phyloP scores from a whole-genome alignment of 2,113 vertebrate species.

The Clarias batrachus region DNA sequence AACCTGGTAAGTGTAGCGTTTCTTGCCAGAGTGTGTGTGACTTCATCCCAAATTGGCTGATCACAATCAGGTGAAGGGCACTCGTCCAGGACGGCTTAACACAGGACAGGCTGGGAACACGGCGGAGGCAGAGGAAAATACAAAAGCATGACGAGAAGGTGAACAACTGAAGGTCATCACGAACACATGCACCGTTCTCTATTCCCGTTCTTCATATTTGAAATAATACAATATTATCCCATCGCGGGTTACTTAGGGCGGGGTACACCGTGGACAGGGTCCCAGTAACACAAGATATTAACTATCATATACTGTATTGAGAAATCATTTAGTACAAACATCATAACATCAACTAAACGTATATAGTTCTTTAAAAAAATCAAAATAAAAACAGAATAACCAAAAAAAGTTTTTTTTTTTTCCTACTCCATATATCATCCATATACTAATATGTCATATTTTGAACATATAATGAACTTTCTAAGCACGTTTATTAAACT shows the following conservation, averaged over 20 bases:
- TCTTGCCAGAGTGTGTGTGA: background rate
- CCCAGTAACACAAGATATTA: too few relatives aligned
- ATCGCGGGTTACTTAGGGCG: too few relatives aligned
- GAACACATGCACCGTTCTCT: background rate
- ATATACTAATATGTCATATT: background rate
- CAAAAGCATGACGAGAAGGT: conserved; percentile 1
- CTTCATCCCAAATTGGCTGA: background rate
- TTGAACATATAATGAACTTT: too few relatives aligned
- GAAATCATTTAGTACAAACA: background rate
- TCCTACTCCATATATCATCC: background rate
- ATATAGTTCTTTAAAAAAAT: background rate
- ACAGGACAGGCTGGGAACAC: background rate
- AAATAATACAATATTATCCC: background rate
- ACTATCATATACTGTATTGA: background rate
- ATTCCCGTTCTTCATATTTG: background rate
- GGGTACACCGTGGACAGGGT: too few relatives aligned
- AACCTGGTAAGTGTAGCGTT: conserved; percentile 5
- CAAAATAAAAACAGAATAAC: too few relatives aligned
- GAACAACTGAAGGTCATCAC: background rate
- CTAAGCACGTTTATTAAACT: background rate
- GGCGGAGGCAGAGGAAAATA: background rate
- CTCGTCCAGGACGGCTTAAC: background rate
- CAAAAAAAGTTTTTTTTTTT: too few relatives aligned
- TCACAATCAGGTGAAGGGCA: background rate
- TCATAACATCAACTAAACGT: background rate